phyloP scores from a whole-genome alignment of 2,113 vertebrate species.

The Oncorhynchus keta region DNA sequence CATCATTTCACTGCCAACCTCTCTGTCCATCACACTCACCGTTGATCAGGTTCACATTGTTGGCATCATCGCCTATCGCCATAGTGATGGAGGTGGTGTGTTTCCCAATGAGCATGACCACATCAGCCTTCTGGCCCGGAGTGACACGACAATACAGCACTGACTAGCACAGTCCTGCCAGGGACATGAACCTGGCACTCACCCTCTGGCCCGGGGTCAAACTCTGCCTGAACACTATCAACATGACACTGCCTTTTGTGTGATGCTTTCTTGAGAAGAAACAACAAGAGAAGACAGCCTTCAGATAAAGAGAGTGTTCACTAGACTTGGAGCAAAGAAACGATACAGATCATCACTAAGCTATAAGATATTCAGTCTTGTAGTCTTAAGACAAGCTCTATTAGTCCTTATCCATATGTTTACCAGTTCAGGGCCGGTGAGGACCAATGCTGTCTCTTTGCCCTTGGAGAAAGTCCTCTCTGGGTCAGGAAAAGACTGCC shows the following conservation, averaged over 20 bases:
- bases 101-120: slow-evolving; percentile 83
- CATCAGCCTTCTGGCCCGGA: slow-evolving; percentile 87
- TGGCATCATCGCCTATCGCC: slow-evolving; percentile 91
- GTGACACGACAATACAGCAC: slow-evolving; percentile 94
- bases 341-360: too few species aligned
- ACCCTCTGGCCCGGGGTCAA: slow-evolving; percentile 48
- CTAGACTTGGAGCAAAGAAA: too few species aligned
- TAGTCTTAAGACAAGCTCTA: background rate
- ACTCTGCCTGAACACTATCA: slow-evolving; percentile 32
- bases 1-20: background rate
- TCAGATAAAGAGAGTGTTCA: too few species aligned
- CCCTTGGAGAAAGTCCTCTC: slow-evolving; percentile 60
- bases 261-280: background rate
- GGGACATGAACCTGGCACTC: slow-evolving; percentile 75
- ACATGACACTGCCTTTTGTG: too few species aligned
- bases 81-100: slow-evolving; percentile 79
- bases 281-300: background rate
- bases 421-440: too few species aligned
- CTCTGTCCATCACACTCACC: slow-evolving; percentile 73
- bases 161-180: slow-evolving; percentile 82
- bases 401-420: slow-evolving; percentile 23
- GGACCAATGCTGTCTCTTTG: slow-evolving; percentile 72
- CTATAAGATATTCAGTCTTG: background rate
- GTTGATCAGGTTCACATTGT: slow-evolving; percentile 97
- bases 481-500: slow-evolving; percentile 71